Conservation (phyloP, 2,797 vertebrate species). For the Eospalax fontanierii region DNA sequence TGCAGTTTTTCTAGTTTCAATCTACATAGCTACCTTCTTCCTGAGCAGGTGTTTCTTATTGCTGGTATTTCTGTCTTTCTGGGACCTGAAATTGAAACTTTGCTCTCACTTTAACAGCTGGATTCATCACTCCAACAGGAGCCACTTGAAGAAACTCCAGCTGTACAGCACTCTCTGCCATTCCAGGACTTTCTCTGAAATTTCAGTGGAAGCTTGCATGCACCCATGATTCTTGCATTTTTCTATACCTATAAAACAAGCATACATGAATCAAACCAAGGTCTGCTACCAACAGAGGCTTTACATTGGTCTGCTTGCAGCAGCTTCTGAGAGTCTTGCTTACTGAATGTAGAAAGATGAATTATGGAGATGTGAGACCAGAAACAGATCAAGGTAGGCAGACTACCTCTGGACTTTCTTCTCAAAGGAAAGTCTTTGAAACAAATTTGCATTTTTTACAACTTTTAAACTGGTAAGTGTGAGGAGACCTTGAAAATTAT, state of each 20-base stretch:
- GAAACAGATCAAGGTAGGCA: background rate
- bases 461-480: background rate
- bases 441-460: background rate
- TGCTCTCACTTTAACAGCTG: background rate
- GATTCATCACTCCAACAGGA: background rate
- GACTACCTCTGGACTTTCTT: background rate
- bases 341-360: background rate
- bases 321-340: background rate
- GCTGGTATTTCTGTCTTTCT: background rate
- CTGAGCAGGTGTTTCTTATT: background rate
- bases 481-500: background rate
- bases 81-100: too few relatives aligned
- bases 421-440: background rate
- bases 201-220: background rate
- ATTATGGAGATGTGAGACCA: background rate
- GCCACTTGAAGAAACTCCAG: background rate
- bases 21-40: background rate
- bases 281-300: background rate
- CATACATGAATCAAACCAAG: background rate
- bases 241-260: background rate
- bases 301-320: background rate
- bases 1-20: background rate
- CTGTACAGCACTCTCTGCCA: background rate
- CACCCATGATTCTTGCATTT: background rate
- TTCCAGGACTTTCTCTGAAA: background rate